Percentiles rank a stretch among this genome's conserved stretches.
These are phyloP conservation scores for Heliconius nattereri DNA, from an alignment of 1,140 invertebrate genomes.

Conservation along the genomic window DNA sequence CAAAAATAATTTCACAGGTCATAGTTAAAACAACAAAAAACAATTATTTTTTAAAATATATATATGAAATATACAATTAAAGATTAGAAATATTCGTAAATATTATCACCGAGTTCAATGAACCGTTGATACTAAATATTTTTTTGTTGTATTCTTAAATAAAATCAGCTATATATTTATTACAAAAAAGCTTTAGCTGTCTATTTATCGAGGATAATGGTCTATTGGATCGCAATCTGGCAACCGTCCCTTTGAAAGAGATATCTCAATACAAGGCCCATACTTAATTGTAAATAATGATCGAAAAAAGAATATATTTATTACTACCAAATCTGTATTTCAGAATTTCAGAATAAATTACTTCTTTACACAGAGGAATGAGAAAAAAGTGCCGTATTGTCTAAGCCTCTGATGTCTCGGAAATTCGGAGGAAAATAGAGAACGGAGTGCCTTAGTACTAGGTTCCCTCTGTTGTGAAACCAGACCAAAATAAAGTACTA, in stretches of 20 bases:
- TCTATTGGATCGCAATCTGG: constrained; percentile 10
- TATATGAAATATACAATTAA: too few relatives aligned
- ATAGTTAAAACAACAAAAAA: too few relatives aligned
- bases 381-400: neutral
- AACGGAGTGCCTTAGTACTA: too few relatives aligned
- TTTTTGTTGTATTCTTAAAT: neutral
- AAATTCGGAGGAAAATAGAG: too few relatives aligned
- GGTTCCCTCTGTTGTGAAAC: too few relatives aligned
- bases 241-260: constrained; percentile 6
- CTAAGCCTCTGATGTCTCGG: too few relatives aligned
- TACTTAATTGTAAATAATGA: constrained; percentile 14
- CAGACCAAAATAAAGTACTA: too few relatives aligned
- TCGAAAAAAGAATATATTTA: neutral
- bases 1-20: too few relatives aligned
- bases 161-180: constrained; percentile 6
- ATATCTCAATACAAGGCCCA: constrained; percentile 11
- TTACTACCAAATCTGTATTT: neutral
- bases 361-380: neutral
- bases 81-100: neutral
- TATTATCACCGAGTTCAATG: neutral
- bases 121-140: neutral
- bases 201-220: constrained; percentile 18
- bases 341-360: neutral
- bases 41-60: too few relatives aligned
- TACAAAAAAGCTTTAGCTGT: neutral